Evolutionary conservation across 2,888 invertebrate genomes (phyloP).

Genomic region (Nomada ferruginata): DNA sequence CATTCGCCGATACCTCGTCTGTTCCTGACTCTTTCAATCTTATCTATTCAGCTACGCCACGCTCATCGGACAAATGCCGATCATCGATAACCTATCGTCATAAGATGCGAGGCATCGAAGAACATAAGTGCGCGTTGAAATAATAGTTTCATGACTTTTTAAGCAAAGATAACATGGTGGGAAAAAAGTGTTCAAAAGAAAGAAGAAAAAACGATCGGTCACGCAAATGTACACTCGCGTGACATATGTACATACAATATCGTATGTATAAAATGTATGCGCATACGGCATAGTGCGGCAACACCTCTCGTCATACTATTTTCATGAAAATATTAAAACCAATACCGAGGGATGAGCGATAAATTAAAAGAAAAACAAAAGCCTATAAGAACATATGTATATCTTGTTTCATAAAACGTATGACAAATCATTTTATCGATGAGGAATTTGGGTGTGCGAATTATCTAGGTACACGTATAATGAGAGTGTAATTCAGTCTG

Average conservation of each 20-base stretch:
- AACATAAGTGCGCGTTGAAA: not conserved
- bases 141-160: not conserved
- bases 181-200: constrained; percentile 24
- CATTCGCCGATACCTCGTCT: not conserved
- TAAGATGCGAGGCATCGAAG: not conserved
- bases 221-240: not conserved
- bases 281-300: not conserved
- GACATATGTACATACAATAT: too few relatives aligned
- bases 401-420: not conserved
- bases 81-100: not conserved
- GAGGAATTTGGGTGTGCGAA: not conserved
- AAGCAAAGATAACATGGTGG: not conserved
- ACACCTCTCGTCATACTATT: not conserved
- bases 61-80: not conserved
- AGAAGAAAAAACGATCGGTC: constrained; percentile 1
- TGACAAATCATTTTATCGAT: not conserved
- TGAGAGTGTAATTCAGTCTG: constrained; percentile 22
- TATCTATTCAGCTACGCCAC: not conserved
- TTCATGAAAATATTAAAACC: not conserved
- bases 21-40: not conserved
- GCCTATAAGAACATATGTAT: not conserved
- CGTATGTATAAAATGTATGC: constrained; percentile 1
- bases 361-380: not conserved
- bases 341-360: not conserved
- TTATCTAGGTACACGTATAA: constrained; percentile 19